Evolutionary conservation across 2,888 invertebrate genomes (phyloP).

Genomic region (Oligia fasciuncula): DNA sequence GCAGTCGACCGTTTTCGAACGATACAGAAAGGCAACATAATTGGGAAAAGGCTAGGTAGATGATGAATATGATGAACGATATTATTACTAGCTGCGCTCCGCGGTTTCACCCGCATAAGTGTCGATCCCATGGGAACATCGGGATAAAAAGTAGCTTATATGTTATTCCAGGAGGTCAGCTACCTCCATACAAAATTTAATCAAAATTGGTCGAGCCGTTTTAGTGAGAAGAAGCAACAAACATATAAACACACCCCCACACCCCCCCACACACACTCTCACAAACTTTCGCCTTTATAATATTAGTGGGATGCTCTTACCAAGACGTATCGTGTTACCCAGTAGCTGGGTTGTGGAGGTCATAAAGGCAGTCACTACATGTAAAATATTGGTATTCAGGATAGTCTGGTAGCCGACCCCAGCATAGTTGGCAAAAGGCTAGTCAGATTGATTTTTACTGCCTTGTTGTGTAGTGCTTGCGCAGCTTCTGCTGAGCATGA

Average conservation of each 20-base stretch:
- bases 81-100: background rate
- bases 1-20: background rate
- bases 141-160: too few relatives aligned
- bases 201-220: too few relatives aligned
- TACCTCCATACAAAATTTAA: too few relatives aligned
- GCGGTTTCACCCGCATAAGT: too few relatives aligned
- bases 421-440: background rate
- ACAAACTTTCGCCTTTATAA: too few relatives aligned
- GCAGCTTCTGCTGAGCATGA: background rate
- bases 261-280: too few relatives aligned
- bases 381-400: background rate
- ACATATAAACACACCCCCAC: too few relatives aligned
- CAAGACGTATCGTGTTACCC: background rate
- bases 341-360: background rate
- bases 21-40: background rate
- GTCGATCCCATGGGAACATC: too few relatives aligned
- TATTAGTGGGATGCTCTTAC: background rate
- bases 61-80: background rate
- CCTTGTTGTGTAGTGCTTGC: background rate
- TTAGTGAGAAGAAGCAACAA: too few relatives aligned
- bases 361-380: background rate
- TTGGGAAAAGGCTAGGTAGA: too few relatives aligned
- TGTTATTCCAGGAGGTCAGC: too few relatives aligned
- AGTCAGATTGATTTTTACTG: background rate
- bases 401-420: background rate